Evolutionary conservation across 2,797 vertebrate genomes (phyloP).

Genomic region (Anniella stebbinsi): DNA sequence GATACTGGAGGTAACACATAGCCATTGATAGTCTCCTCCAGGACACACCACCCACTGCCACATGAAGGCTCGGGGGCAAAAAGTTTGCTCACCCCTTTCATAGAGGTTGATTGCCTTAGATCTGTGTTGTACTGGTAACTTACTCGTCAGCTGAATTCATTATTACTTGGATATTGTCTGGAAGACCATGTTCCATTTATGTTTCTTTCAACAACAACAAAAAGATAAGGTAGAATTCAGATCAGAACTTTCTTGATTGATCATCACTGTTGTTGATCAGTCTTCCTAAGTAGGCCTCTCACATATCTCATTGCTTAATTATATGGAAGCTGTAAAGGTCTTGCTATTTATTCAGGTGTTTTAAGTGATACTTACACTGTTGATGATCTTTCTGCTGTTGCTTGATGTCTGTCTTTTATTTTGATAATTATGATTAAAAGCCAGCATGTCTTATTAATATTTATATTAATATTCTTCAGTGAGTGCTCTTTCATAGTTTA

Average conservation of each 20-base stretch:
- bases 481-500: no score
- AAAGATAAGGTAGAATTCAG: background rate
- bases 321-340: background rate
- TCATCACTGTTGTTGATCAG: background rate
- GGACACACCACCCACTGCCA: no score
- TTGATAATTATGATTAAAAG: background rate
- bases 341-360: background rate
- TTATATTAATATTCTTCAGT: background rate
- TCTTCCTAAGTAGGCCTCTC: no score
- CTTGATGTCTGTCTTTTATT: background rate
- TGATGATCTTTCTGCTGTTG: background rate
- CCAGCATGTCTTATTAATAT: background rate
- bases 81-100: background rate
- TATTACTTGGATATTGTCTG: background rate
- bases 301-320: background rate
- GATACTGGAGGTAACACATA: no score
- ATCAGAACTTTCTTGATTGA: background rate
- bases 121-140: background rate
- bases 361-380: background rate
- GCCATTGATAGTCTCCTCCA: no score
- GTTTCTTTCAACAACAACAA: background rate
- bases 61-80: no score
- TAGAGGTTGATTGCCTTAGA: background rate
- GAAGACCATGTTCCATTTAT: background rate
- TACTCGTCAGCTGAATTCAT: background rate